Percentiles rank a stretch among this genome's conserved stretches.
phyloP scores from a whole-genome alignment of 2,113 vertebrate species.

The Chiloscyllium plagiosum region DNA sequence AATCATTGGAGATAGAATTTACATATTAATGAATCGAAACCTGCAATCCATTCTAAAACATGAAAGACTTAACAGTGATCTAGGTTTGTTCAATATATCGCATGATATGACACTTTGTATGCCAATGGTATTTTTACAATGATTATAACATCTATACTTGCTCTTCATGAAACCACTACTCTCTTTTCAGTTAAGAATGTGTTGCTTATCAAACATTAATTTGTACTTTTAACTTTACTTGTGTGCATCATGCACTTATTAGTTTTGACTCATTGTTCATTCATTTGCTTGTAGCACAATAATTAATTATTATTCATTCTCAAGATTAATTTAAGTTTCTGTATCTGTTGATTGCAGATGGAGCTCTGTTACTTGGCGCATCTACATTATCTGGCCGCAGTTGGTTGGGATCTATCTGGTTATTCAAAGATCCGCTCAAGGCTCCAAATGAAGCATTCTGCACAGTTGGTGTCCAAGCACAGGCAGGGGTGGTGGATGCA shows the following conservation, averaged over 20 bases:
- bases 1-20: no score
- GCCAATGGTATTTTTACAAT: neutral
- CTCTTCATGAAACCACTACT: neutral
- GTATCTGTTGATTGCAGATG: slow-evolving; percentile 57
- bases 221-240: neutral
- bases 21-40: no score
- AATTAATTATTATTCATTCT: neutral
- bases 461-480: slow-evolving; percentile 86
- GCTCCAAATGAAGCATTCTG: slow-evolving; percentile 88
- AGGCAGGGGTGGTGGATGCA: slow-evolving; percentile 76
- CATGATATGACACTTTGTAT: no score
- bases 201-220: neutral
- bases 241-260: neutral
- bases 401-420: slow-evolving; percentile 89
- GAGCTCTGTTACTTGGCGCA: slow-evolving; percentile 74
- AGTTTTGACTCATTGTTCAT: neutral
- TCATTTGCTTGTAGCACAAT: neutral
- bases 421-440: slow-evolving; percentile 74
- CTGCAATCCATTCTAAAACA: no score
- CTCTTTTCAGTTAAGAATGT: neutral
- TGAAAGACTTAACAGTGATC: no score
- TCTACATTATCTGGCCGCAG: slow-evolving; percentile 80
- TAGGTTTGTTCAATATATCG: no score
- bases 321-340: neutral
- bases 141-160: neutral